Percentiles rank a stretch among this genome's conserved stretches.
Conservation (phyloP, 2,113 vertebrate species). For the Lophius piscatorius region DNA sequence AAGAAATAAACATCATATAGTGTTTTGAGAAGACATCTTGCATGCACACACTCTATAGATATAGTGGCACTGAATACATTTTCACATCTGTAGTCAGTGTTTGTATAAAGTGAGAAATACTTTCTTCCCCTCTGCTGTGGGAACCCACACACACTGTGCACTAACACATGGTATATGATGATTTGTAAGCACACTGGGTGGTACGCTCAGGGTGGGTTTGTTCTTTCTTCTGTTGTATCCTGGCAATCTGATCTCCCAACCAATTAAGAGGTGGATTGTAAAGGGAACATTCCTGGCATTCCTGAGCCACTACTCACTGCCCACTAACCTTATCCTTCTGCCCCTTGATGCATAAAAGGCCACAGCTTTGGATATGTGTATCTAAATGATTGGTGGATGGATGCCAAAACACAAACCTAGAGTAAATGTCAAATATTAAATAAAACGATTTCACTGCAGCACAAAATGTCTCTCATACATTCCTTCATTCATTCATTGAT, state of each 20-base stretch:
- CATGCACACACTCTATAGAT: not conserved
- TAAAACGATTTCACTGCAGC: too few relatives aligned
- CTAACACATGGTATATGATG: slow-evolving; percentile 20
- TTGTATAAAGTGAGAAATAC: slow-evolving; percentile 4
- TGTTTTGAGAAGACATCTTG: not conserved
- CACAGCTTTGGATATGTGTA: slow-evolving; percentile 7
- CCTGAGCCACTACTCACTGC: slow-evolving; percentile 61
- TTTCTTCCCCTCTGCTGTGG: slow-evolving; percentile 5
- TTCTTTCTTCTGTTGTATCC: slow-evolving; percentile 67
- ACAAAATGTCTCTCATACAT: too few relatives aligned
- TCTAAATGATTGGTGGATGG: not conserved
- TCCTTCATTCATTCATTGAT: too few relatives aligned
- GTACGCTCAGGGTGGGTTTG: slow-evolving; percentile 52
- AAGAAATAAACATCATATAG: not conserved
- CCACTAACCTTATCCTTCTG: slow-evolving; percentile 20
- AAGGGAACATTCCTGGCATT: slow-evolving; percentile 72
- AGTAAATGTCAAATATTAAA: too few relatives aligned
- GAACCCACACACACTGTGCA: slow-evolving; percentile 1
- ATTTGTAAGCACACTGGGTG: slow-evolving; percentile 45
- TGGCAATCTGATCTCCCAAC: slow-evolving; percentile 61
- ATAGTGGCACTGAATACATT: not conserved
- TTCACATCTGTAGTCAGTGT: not conserved
- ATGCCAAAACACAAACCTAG: not conserved
- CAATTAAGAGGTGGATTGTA: slow-evolving; percentile 65
- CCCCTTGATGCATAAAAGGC: slow-evolving; percentile 6